phyloP scores from a whole-genome alignment of 2,113 vertebrate species.

The Scytalopus superciliaris region DNA sequence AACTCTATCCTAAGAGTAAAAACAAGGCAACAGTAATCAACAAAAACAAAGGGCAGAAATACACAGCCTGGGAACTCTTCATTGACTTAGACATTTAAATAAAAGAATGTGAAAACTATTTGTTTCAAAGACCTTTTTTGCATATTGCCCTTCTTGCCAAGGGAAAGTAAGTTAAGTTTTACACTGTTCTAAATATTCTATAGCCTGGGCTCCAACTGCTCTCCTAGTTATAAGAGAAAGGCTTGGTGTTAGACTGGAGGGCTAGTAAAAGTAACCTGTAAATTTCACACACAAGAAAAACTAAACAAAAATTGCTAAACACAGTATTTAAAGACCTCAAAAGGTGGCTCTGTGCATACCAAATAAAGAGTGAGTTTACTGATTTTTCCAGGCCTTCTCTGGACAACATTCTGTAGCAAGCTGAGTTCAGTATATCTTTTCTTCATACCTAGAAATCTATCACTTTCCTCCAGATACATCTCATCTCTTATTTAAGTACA shows the following conservation, averaged over 20 bases:
- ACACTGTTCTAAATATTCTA: not conserved
- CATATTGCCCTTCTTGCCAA: not conserved
- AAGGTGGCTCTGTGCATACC: not conserved
- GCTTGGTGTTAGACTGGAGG: not conserved
- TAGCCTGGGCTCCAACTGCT: not conserved
- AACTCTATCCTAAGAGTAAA: not conserved
- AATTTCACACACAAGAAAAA: not conserved
- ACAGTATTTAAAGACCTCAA: not conserved
- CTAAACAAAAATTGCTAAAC: not conserved
- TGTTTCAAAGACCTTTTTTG: not conserved
- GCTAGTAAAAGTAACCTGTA: not conserved
- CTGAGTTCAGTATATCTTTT: not conserved
- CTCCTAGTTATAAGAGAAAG: not conserved
- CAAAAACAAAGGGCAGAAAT: not conserved
- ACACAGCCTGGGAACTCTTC: not conserved
- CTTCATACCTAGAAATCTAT: not conserved
- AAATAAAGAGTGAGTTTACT: not conserved
- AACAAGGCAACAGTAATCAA: not conserved
- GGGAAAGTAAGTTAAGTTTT: not conserved
- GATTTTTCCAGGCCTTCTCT: not conserved
- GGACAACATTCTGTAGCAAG: not conserved
- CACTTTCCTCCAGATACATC: not conserved
- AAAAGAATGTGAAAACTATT: not conserved
- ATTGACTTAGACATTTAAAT: not conserved
- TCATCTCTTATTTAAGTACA: not conserved